Percentiles rank a stretch among this genome's conserved stretches.
Conservation (phyloP, 2,797 vertebrate species). For the Ambastaia sidthimunki region DNA sequence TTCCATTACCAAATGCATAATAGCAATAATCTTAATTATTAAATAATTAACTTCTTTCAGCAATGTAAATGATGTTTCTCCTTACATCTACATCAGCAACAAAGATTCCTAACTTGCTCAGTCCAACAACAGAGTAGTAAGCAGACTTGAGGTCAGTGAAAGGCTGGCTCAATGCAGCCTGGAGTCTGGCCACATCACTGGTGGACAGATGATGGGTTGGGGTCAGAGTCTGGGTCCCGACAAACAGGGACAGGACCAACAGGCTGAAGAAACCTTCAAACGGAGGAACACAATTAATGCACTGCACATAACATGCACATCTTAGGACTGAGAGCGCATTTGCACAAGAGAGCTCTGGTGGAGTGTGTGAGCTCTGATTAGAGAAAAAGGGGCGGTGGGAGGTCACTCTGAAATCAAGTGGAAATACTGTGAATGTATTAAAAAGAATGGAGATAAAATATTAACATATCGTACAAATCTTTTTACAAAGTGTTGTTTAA, state of each 20-base stretch:
- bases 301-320: not conserved
- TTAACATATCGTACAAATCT: too few species aligned
- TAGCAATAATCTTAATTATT: not conserved
- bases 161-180: slow-evolving; percentile 80
- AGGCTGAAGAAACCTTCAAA: slow-evolving; percentile 74
- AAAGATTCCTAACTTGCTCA: slow-evolving; percentile 80
- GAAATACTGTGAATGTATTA: too few species aligned
- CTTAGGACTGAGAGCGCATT: too few species aligned
- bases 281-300: not conserved
- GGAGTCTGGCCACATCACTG: slow-evolving; percentile 86
- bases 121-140: slow-evolving; percentile 88
- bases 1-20: not conserved
- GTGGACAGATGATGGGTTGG: slow-evolving; percentile 86
- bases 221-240: slow-evolving; percentile 78
- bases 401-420: too few species aligned
- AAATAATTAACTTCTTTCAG: not conserved
- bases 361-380: too few species aligned
- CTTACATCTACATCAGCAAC: slow-evolving; percentile 85
- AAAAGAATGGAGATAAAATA: too few species aligned
- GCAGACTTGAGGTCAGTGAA: slow-evolving; percentile 84
- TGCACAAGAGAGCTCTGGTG: too few species aligned
- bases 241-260: slow-evolving; percentile 75
- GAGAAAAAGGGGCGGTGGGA: too few species aligned
- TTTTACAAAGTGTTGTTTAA: too few species aligned
- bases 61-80: not conserved